A percentile compares a stretch with the other conserved stretches of the same genome.
phyloP scores from a whole-genome alignment of 2,888 invertebrate species.

The Muschampia plurimacula region DNA sequence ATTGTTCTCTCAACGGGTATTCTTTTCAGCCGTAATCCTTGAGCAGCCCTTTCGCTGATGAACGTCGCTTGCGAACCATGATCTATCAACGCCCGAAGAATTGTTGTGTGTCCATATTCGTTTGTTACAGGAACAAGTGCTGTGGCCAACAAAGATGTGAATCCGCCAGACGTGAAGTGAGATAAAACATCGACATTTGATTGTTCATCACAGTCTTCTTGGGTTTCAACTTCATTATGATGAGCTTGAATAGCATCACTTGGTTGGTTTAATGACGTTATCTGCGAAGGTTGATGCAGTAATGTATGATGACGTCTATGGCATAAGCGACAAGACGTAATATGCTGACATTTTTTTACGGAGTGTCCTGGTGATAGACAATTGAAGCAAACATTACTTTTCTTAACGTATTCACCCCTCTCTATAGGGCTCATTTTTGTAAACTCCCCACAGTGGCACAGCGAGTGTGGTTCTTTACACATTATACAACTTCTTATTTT shows the following conservation, averaged over 20 bases:
- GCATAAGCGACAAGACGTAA: constrained; percentile 23
- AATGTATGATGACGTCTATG: constrained; percentile 13
- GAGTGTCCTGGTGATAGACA: constrained; percentile 37
- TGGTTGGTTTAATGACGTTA: background rate
- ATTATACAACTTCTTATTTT: constrained; percentile 32
- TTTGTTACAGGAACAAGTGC: constrained; percentile 43
- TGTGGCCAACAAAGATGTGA: constrained; percentile 46
- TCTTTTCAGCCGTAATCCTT: constrained; percentile 13
- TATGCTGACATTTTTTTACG: constrained; percentile 20
- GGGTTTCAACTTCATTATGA: background rate
- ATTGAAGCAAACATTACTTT: constrained; percentile 38
- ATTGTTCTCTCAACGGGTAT: constrained; percentile 1
- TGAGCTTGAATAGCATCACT: background rate
- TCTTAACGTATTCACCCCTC: constrained; percentile 31
- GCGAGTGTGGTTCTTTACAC: constrained; percentile 37
- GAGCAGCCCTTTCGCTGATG: constrained; percentile 45
- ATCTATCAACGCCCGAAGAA: constrained; percentile 47
- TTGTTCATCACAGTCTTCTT: background rate
- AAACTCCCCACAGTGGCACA: constrained; percentile 42
- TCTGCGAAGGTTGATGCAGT: background rate
- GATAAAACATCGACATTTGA: constrained; percentile 19
- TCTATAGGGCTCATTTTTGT: constrained; percentile 26
- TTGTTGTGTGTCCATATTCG: constrained; percentile 40
- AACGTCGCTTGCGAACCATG: constrained; percentile 47
- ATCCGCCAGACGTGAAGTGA: constrained; percentile 30